Conservation (phyloP, 2,888 invertebrate genomes). For the Creontiades dilutus region DNA sequence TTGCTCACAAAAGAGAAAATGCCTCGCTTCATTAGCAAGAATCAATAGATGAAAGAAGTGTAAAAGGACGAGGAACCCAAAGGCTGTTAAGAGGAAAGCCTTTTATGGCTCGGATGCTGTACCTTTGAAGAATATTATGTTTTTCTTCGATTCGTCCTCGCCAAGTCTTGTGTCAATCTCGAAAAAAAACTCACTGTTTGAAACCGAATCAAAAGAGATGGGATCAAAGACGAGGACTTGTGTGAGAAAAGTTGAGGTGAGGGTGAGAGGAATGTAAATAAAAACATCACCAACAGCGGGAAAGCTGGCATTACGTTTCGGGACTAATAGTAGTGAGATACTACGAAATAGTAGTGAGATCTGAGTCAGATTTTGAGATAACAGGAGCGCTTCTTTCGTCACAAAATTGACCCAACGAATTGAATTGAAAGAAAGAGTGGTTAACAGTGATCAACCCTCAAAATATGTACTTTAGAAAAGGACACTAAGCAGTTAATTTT, state of each 20-base stretch:
- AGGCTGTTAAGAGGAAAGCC: constrained; percentile 7
- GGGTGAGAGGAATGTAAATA: no score
- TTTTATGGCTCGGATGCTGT: neutral
- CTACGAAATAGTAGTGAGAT: no score
- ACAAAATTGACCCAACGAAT: no score
- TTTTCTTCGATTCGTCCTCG: constrained; percentile 3
- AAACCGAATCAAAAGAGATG: neutral
- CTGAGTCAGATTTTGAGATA: no score
- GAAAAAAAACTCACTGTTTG: neutral
- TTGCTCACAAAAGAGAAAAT: neutral
- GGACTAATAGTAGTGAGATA: no score
- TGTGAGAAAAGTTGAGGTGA: neutral
- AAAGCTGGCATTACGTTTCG: no score
- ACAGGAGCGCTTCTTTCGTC: no score
- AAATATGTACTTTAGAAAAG: no score
- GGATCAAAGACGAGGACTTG: neutral
- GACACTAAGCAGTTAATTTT: no score
- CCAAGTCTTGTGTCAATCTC: neutral
- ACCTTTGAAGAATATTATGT: neutral
- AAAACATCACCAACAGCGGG: no score
- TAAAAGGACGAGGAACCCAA: neutral
- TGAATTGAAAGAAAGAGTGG: no score
- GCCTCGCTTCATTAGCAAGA: neutral
- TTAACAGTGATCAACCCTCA: no score
- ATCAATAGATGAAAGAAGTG: constrained; percentile 11